Base-by-base conservation (phyloP, 2,797 vertebrate species). In the Coreius guichenoti region DNA sequence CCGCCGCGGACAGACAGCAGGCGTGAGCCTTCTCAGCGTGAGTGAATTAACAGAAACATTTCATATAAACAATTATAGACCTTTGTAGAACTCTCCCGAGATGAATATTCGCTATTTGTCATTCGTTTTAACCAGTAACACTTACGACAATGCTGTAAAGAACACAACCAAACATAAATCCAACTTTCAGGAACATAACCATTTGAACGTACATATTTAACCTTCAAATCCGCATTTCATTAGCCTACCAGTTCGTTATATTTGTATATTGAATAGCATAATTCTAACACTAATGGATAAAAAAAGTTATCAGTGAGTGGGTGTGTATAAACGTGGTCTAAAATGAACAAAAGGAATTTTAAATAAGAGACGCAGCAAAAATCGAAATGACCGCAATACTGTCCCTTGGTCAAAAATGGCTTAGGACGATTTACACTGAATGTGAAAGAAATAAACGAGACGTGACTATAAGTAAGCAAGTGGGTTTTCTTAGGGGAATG, bases 1-100 rank as follows among this genome's bases (percentile, higher is more conserved):
- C 51, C 39, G 79, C 76, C 61, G 86, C 36, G 90, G 92, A 94
- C 95, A 95, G 96, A 95, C 96, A 95, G 94, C 84, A 91, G 94
- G 95, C 91, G 91, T 88, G 91, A 93, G 89, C 90, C 92, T 90
- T 91, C 94, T 92, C 92, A 90, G 94, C 93, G 92, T 93, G 94
- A 94, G 83, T 45, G 61, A 83, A 90, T 86, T 81, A 88, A 87
- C 90, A 91, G 87, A 88, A 89, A 90, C 81, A 89, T 91, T 88
- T 90, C 87, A 87, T 67, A 85, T 83, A 87, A 91, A 87, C 88
- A 86, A 84, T 84, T 86, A 88, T 56, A 88, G 74, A 70, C 75
- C 29, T 29, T 31, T 68, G 45, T 16, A 56, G 39, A 81, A 58
- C 29, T 84, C 87, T 85, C 82, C 26, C 23, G 87, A 87, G 87